Evolutionary conservation across 1,140 invertebrate genomes (phyloP).

Genomic region (Drosophila busckii): DNA sequence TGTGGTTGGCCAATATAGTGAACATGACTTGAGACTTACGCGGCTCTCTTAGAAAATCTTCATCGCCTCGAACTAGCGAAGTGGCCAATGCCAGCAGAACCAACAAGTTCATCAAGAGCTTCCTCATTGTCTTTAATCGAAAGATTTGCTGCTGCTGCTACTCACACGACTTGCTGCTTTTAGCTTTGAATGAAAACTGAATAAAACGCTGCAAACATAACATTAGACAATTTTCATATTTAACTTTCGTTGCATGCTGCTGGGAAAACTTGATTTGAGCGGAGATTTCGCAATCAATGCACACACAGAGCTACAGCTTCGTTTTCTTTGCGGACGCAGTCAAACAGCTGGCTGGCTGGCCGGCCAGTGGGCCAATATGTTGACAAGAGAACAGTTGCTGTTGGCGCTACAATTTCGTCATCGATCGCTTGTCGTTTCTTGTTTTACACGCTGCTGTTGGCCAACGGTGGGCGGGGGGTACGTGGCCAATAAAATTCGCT

Average conservation of each 20-base stretch:
- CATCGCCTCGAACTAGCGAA: conserved; percentile 32
- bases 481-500: conserved; percentile 28
- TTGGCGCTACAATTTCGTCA: conserved; percentile 48
- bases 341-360: conserved; percentile 27
- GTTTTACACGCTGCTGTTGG: conserved; percentile 14
- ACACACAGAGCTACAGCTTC: neutral
- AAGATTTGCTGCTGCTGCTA: conserved; percentile 1
- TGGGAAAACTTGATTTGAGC: conserved; percentile 67
- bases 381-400: conserved; percentile 27
- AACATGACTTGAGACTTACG: conserved; percentile 55
- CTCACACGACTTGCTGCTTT: conserved; percentile 30
- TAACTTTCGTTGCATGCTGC: conserved; percentile 37
- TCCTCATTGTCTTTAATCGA: conserved; percentile 11
- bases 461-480: conserved; percentile 35
- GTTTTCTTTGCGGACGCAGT: neutral
- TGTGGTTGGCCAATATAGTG: neutral
- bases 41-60: conserved; percentile 63
- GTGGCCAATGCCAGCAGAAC: conserved; percentile 25
- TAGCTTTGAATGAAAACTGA: conserved; percentile 55
- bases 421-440: conserved; percentile 23
- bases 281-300: conserved; percentile 46
- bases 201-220: conserved; percentile 32
- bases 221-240: conserved; percentile 49
- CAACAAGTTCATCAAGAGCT: conserved; percentile 17
- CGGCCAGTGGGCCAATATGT: conserved; percentile 15